Evolutionary conservation across 2,888 invertebrate species (phyloP).

Genomic region (Euproctis similis): DNA sequence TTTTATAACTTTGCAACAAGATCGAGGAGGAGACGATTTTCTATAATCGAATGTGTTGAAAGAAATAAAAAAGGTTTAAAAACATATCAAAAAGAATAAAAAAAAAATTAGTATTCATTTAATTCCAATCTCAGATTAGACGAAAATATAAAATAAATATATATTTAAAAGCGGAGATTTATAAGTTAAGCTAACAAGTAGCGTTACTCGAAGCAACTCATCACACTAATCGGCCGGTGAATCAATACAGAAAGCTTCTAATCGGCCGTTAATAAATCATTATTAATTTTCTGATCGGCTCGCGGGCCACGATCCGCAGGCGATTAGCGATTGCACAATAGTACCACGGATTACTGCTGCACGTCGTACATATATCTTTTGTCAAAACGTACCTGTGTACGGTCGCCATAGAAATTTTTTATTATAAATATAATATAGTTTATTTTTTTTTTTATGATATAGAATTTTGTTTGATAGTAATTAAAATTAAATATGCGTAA

Average conservation of each 20-base stretch:
- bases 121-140: no score
- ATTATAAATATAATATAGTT: not conserved
- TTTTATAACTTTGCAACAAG: no score
- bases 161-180: slow-evolving; percentile 2
- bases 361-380: slow-evolving; percentile 69
- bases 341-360: slow-evolving; percentile 58
- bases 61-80: no score
- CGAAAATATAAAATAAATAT: not conserved
- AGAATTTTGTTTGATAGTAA: no score
- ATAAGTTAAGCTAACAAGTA: slow-evolving; percentile 13
- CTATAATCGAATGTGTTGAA: no score
- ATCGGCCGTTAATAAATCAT: slow-evolving; percentile 72
- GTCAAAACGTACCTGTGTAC: slow-evolving; percentile 67
- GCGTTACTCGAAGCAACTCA: slow-evolving; percentile 10
- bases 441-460: no score
- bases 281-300: slow-evolving; percentile 66
- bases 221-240: slow-evolving; percentile 40
- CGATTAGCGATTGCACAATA: slow-evolving; percentile 74
- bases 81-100: no score
- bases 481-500: no score
- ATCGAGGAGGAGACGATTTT: no score
- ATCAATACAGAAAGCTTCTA: slow-evolving; percentile 57
- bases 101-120: no score
- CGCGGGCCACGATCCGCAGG: slow-evolving; percentile 56
- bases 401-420: slow-evolving; percentile 29